Percentiles rank a stretch among this genome's conserved stretches.
These are phyloP conservation scores for Poliocrania exsul DNA, from an alignment of 2,797 vertebrate species.

Conservation along the genomic window DNA sequence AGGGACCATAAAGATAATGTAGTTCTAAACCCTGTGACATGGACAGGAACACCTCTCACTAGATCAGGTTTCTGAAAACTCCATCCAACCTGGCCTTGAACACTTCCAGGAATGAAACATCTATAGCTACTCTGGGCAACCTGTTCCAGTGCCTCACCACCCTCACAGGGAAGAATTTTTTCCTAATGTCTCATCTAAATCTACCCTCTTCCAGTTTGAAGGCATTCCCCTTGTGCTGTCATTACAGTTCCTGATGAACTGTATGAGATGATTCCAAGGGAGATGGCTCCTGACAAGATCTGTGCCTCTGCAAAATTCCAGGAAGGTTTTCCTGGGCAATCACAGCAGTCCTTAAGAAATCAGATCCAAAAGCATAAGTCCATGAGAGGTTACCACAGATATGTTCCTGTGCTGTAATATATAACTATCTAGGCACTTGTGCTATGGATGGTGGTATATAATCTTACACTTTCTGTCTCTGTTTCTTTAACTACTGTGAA, in stretches of 20 bases:
- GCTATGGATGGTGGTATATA: background rate
- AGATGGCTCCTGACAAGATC: background rate
- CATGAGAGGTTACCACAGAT: background rate
- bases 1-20: background rate
- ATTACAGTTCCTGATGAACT: background rate
- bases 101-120: background rate
- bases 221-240: background rate
- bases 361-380: background rate
- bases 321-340: background rate
- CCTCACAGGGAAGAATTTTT: background rate
- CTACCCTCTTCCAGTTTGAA: background rate
- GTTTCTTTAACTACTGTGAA: background rate
- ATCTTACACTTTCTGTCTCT: background rate
- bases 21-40: background rate
- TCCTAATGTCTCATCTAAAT: background rate
- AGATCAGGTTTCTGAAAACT: background rate
- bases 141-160: background rate
- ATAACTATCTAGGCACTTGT: background rate
- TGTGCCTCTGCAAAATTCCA: background rate
- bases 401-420: background rate
- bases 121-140: background rate
- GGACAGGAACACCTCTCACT: background rate
- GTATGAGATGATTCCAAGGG: background rate
- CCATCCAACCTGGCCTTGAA: background rate
- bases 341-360: background rate